These are phyloP conservation scores for Imbricaverruca yamaguchii DNA, from an alignment of 2,888 invertebrate genomes.

Conservation along the genomic window DNA sequence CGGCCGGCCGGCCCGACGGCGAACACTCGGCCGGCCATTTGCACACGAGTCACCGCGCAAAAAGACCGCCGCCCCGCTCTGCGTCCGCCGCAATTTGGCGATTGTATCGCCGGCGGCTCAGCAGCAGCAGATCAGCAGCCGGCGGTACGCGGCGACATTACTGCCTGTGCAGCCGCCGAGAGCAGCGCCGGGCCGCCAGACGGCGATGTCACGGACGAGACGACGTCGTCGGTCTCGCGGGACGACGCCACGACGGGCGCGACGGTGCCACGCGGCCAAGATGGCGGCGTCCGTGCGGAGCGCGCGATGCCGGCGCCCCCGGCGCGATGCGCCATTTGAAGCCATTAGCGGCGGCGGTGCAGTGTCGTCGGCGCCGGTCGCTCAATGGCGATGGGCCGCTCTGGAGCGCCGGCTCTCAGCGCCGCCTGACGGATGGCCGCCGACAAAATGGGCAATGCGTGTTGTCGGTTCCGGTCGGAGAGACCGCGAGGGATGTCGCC, in stretches of 20 bases:
- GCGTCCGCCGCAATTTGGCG: neutral
- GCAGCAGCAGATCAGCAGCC: no score
- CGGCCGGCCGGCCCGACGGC: neutral
- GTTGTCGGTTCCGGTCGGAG: neutral
- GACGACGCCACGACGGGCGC: neutral
- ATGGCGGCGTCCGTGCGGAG: neutral
- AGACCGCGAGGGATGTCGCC: neutral
- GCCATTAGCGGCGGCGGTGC: neutral
- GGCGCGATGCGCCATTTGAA: constrained; percentile 1
- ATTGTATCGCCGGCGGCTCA: neutral
- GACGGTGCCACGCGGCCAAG: neutral
- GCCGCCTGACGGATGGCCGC: neutral
- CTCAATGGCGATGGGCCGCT: neutral
- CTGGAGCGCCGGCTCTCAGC: neutral
- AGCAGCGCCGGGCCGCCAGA: no score
- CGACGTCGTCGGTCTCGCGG: neutral
- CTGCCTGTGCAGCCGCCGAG: no score
- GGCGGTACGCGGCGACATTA: no score
- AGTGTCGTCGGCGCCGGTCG: neutral
- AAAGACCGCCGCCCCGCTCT: neutral
- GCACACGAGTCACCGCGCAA: neutral
- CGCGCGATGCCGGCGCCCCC: neutral
- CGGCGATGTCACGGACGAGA: no score
- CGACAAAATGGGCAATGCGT: constrained; percentile 11
- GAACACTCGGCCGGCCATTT: neutral